Conservation (phyloP, 2,888 invertebrate species). For the Ditula angustiorana region DNA sequence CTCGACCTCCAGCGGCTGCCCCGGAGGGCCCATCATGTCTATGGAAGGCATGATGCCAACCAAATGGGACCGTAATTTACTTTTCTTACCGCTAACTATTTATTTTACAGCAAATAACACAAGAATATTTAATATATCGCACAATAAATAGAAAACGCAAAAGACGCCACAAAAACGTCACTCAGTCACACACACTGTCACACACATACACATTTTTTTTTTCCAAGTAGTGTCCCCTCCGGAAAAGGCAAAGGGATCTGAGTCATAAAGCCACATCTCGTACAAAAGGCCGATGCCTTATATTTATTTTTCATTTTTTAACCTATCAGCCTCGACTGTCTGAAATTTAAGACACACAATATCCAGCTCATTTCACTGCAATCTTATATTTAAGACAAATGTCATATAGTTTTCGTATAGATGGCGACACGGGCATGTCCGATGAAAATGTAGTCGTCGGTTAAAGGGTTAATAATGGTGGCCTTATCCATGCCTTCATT, state of each 20-base stretch:
- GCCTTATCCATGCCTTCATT: no score
- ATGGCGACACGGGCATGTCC: no score
- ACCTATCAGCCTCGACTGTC: no score
- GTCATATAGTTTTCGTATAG: no score
- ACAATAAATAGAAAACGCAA: not conserved
- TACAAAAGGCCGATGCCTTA: no score
- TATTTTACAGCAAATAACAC: not conserved
- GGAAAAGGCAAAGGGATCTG: not conserved
- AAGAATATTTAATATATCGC: not conserved
- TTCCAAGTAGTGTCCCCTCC: not conserved
- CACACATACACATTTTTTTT: not conserved
- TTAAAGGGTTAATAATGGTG: no score
- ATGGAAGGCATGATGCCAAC: conserved; percentile 74
- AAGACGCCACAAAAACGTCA: not conserved
- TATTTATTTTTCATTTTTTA: no score
- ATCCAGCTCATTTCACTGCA: no score
- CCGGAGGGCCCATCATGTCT: conserved; percentile 73
- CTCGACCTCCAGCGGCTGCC: conserved; percentile 58
- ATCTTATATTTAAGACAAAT: no score
- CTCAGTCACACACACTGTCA: not conserved
- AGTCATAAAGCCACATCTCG: no score
- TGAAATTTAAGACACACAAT: no score
- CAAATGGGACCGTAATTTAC: conserved; percentile 3
- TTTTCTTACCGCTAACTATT: not conserved
- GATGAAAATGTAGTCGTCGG: no score